Conservation (phyloP, 2,888 invertebrate genomes). For the Noctua fimbriata region DNA sequence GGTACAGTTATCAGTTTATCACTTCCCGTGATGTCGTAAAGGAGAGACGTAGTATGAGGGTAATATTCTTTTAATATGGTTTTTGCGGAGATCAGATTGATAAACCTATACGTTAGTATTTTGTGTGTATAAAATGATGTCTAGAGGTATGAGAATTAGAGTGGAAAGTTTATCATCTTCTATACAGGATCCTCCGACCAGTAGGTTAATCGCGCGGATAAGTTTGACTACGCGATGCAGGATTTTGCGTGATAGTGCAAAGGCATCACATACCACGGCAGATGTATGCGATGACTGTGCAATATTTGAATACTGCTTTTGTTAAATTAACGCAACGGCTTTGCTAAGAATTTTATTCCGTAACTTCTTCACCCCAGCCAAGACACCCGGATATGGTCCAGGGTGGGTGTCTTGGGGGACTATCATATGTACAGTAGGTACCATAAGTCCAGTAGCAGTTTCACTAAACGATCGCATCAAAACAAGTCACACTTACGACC, state of each 20-base stretch:
- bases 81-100: conserved; percentile 19
- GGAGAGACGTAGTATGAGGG: conserved; percentile 8
- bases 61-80: not conserved
- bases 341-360: not conserved
- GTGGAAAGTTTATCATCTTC: not conserved
- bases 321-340: not conserved
- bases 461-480: too few relatives aligned
- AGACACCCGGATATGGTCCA: not conserved
- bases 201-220: too few relatives aligned
- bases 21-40: conserved; percentile 35
- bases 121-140: not conserved
- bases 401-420: not conserved
- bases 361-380: not conserved
- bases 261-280: too few relatives aligned
- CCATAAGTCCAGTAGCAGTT: too few relatives aligned
- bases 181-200: not conserved
- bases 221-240: not conserved
- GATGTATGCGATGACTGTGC: not conserved
- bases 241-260: not conserved
- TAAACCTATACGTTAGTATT: not conserved
- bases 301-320: not conserved
- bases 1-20: conserved; percentile 40
- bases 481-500: too few relatives aligned
- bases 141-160: not conserved
- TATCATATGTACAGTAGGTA: too few relatives aligned